A percentile compares a stretch with the other conserved stretches of the same genome.
These are phyloP conservation scores for Eulemur coronatus DNA, from an alignment of 2,797 vertebrate genomes.

Conservation along the genomic window DNA sequence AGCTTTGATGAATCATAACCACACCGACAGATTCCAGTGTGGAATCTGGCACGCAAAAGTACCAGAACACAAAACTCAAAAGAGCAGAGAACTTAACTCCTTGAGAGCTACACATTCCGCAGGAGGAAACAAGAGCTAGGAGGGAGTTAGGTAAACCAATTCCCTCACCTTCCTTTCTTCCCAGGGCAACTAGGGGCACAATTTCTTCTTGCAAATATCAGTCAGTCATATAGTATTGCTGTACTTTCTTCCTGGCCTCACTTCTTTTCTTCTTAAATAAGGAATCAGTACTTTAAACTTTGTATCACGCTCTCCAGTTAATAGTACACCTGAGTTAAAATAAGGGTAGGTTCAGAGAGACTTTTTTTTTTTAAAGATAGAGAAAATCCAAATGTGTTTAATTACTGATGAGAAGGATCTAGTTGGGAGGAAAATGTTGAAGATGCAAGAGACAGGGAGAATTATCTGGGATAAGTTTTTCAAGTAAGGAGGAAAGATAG, in stretches of 20 bases:
- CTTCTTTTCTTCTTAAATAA: background rate
- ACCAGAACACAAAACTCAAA: background rate
- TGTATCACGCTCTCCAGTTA: background rate
- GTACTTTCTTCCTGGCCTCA: background rate
- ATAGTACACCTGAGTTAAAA: background rate
- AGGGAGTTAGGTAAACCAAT: background rate
- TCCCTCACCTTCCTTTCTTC: background rate
- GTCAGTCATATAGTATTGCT: background rate
- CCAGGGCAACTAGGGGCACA: background rate
- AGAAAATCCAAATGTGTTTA: background rate
- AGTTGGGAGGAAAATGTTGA: background rate
- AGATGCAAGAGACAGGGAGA: background rate
- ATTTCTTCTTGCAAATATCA: background rate
- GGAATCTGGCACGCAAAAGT: background rate
- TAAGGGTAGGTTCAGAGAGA: background rate
- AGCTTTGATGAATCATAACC: background rate
- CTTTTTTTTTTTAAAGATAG: background rate
- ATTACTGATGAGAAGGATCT: background rate
- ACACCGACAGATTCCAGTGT: background rate
- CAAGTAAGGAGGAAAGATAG: background rate
- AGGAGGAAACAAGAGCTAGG: background rate
- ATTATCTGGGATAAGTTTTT: background rate
- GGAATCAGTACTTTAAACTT: background rate
- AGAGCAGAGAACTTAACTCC: background rate
- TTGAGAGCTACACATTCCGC: background rate